These are phyloP conservation scores for Euzophera pinguis DNA, from an alignment of 2,888 invertebrate genomes.

Conservation along the genomic window DNA sequence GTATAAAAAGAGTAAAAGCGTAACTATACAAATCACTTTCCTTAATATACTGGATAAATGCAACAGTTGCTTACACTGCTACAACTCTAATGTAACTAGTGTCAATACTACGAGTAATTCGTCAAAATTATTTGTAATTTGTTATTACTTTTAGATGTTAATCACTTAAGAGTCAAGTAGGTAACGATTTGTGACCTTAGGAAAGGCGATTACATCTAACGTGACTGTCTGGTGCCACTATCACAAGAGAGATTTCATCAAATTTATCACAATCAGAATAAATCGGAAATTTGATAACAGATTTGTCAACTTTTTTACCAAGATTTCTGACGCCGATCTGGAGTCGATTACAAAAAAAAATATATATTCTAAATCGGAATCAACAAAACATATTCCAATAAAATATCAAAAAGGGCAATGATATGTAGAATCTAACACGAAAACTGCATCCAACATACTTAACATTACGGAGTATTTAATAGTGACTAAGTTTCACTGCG, in stretches of 20 bases:
- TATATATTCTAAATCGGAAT: slow-evolving; percentile 27
- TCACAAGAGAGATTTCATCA: slow-evolving; percentile 74
- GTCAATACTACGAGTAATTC: slow-evolving; percentile 61
- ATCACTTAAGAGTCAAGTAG: slow-evolving; percentile 38
- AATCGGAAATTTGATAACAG: slow-evolving; percentile 48
- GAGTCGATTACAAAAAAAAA: slow-evolving; percentile 8
- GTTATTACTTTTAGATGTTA: slow-evolving; percentile 33
- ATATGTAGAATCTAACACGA: slow-evolving; percentile 37
- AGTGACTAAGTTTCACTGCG: slow-evolving; percentile 21
- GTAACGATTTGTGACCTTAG: slow-evolving; percentile 54
- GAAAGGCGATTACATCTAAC: slow-evolving; percentile 64
- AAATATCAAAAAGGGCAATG: slow-evolving; percentile 30
- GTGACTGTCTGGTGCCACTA: slow-evolving; percentile 73
- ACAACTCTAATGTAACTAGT: slow-evolving; percentile 45
- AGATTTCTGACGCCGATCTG: slow-evolving; percentile 15
- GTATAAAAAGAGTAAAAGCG: slow-evolving; percentile 54
- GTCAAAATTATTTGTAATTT: slow-evolving; percentile 44
- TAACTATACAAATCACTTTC: slow-evolving; percentile 72
- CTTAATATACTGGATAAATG: slow-evolving; percentile 72
- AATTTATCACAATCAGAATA: slow-evolving; percentile 72
- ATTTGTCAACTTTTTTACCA: slow-evolving; percentile 24
- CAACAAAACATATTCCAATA: slow-evolving; percentile 23
- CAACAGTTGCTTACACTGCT: slow-evolving; percentile 60
- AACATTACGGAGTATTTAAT: slow-evolving; percentile 44
- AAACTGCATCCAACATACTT: slow-evolving; percentile 19